Percentiles rank a stretch among this genome's conserved stretches.
phyloP scores from a whole-genome alignment of 2,797 vertebrate species.

The Buphagus erythrorhynchus region DNA sequence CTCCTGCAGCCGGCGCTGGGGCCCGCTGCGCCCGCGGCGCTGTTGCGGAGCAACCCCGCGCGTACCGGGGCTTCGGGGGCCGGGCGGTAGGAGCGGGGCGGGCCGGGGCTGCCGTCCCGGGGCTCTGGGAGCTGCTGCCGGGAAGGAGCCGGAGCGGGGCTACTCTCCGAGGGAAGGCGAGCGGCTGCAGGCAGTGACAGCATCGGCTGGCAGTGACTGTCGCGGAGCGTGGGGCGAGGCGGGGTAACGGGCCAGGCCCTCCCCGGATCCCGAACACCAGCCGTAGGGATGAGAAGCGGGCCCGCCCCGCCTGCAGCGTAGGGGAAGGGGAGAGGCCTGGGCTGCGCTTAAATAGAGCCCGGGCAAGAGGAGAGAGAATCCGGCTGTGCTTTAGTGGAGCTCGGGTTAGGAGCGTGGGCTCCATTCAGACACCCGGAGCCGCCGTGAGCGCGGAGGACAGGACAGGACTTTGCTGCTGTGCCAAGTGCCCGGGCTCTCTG shows the following conservation, averaged over 20 bases:
- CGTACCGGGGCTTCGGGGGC: too few relatives aligned
- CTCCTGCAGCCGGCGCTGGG: neutral
- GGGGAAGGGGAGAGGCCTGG: rapidly evolving
- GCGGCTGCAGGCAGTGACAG: rapidly evolving
- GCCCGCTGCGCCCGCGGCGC: neutral
- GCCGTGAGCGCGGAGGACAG: rapidly evolving
- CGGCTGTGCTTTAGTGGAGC: neutral
- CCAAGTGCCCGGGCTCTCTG: rapidly evolving
- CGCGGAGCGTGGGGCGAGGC: rapidly evolving
- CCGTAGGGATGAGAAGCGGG: rapidly evolving
- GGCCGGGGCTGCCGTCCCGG: rapidly evolving
- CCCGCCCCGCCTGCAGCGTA: rapidly evolving
- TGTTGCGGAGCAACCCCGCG: neutral
- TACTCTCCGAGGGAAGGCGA: neutral
- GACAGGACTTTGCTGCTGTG: rapidly evolving
- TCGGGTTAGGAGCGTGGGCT: rapidly evolving
- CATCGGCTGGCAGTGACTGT: rapidly evolving
- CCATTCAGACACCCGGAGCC: rapidly evolving
- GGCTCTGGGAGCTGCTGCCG: neutral
- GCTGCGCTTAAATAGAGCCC: neutral
- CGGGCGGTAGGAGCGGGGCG: too few relatives aligned
- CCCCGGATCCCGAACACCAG: rapidly evolving
- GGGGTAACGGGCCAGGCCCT: rapidly evolving
- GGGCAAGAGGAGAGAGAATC: too few relatives aligned
- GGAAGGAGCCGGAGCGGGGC: neutral